Evolutionary conservation across 2,888 invertebrate genomes (phyloP).

Genomic region (Tachina lurida): DNA sequence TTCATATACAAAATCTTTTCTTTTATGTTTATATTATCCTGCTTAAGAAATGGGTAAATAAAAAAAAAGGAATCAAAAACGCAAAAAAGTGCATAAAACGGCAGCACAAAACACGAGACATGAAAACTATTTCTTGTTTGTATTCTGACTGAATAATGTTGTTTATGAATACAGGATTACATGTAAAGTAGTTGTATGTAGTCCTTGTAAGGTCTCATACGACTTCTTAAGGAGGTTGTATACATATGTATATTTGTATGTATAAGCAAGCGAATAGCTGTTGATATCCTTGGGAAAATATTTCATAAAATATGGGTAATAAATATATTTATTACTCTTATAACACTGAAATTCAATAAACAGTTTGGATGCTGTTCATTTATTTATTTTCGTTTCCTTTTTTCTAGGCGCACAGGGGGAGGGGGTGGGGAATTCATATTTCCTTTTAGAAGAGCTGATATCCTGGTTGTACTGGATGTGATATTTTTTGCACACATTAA

Average conservation of each 20-base stretch:
- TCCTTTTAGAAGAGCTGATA: constrained; percentile 30
- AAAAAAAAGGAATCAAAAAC: not conserved
- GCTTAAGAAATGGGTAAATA: constrained; percentile 33
- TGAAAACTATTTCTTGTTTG: constrained; percentile 64
- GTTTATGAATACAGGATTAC: constrained; percentile 72
- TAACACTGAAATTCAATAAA: constrained; percentile 62
- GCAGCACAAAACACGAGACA: constrained; percentile 24
- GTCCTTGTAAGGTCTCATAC: constrained; percentile 56
- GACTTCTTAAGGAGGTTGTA: constrained; percentile 2
- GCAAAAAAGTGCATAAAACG: constrained; percentile 31
- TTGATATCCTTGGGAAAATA: constrained; percentile 74
- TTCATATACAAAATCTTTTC: constrained; percentile 54
- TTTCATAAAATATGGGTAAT: constrained; percentile 79
- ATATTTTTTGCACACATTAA: constrained; percentile 8
- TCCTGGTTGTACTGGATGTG: not conserved
- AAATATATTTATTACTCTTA: constrained; percentile 78
- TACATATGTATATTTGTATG: not conserved
- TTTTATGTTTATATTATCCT: constrained; percentile 67
- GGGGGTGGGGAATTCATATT: constrained; percentile 16
- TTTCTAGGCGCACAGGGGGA: not conserved
- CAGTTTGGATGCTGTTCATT: constrained; percentile 46
- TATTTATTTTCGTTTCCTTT: not conserved
- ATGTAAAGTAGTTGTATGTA: constrained; percentile 65
- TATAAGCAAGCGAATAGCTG: constrained; percentile 71
- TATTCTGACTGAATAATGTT: constrained; percentile 57